Conservation (phyloP, 2,113 vertebrate species). For the Microtus pennsylvanicus region DNA sequence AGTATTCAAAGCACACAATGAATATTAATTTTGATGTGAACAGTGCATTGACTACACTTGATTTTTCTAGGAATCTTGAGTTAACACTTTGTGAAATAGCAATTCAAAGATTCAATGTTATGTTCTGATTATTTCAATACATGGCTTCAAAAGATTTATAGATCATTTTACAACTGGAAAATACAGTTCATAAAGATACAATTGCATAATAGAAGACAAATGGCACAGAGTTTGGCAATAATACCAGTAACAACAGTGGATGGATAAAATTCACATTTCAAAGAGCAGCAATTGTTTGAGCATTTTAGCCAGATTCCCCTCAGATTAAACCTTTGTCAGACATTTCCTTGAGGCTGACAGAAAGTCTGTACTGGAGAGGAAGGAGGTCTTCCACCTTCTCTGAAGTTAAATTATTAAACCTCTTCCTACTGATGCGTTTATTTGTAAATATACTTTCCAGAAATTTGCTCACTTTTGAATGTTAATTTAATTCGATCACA, state of each 20-base stretch:
- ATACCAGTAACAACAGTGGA: not conserved
- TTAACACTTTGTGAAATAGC: not conserved
- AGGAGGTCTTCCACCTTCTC: not conserved
- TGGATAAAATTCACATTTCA: slow-evolving; percentile 39
- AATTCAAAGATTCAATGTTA: not conserved
- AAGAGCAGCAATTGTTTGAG: not conserved
- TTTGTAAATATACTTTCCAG: slow-evolving; percentile 37
- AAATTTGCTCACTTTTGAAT: not conserved
- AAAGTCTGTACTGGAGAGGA: not conserved
- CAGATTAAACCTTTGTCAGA: not conserved
- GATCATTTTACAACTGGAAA: slow-evolving; percentile 31
- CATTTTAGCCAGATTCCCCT: slow-evolving; percentile 13
- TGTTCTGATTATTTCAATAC: slow-evolving; percentile 15
- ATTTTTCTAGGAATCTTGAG: slow-evolving; percentile 10
- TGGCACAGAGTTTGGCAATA: not conserved
- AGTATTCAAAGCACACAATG: not conserved
- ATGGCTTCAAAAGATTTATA: not conserved
- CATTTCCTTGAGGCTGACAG: not conserved
- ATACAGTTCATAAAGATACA: slow-evolving; percentile 14
- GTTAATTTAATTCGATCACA: not conserved
- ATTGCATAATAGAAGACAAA: slow-evolving; percentile 8
- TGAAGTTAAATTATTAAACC: not conserved
- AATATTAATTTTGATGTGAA: slow-evolving; percentile 7
- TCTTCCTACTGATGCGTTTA: slow-evolving; percentile 5
- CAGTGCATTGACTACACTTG: not conserved